phyloP scores from a whole-genome alignment of 2,797 vertebrate genomes.

The Echeneis naucrates region DNA sequence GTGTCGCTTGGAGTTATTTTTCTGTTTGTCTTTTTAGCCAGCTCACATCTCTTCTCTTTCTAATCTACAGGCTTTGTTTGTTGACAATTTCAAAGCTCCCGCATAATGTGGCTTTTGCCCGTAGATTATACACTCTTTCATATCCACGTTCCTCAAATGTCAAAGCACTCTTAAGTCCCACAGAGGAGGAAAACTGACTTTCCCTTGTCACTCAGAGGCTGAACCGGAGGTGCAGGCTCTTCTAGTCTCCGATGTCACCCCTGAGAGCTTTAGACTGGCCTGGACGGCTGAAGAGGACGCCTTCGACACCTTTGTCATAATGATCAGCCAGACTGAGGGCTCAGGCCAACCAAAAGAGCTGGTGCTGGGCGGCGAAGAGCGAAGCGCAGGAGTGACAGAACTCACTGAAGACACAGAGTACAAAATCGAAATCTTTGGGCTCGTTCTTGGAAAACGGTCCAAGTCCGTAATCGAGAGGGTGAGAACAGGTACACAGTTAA shows the following conservation, averaged over 20 bases:
- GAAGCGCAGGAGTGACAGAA: constrained; percentile 84
- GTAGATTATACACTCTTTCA: constrained; percentile 3
- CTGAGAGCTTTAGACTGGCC: constrained; percentile 89
- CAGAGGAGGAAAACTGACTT: constrained; percentile 63
- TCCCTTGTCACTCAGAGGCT: constrained; percentile 86
- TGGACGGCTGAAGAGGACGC: constrained; percentile 92
- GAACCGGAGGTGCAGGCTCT: constrained; percentile 94
- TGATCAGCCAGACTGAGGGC: constrained; percentile 86
- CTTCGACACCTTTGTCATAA: constrained; percentile 94
- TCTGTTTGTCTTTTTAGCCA: constrained; percentile 2
- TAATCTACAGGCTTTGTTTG: constrained; percentile 2
- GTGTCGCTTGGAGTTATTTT: background rate
- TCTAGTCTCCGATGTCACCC: constrained; percentile 87
- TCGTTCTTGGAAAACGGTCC: constrained; percentile 88
- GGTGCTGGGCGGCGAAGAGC: constrained; percentile 87
- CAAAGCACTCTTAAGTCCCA: constrained; percentile 57
- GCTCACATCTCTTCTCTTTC: constrained; percentile 10
- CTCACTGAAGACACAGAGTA: constrained; percentile 92
- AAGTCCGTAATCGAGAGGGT: constrained; percentile 87
- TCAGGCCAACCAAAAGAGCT: constrained; percentile 86
- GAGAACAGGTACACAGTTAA: constrained; percentile 91
- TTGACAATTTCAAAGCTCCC: constrained; percentile 3
- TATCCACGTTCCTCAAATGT: constrained; percentile 51
- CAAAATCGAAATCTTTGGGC: constrained; percentile 90
- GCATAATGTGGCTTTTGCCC: constrained; percentile 21